phyloP scores from a whole-genome alignment of 2,888 invertebrate genomes.

The Ophioninae sp. region DNA sequence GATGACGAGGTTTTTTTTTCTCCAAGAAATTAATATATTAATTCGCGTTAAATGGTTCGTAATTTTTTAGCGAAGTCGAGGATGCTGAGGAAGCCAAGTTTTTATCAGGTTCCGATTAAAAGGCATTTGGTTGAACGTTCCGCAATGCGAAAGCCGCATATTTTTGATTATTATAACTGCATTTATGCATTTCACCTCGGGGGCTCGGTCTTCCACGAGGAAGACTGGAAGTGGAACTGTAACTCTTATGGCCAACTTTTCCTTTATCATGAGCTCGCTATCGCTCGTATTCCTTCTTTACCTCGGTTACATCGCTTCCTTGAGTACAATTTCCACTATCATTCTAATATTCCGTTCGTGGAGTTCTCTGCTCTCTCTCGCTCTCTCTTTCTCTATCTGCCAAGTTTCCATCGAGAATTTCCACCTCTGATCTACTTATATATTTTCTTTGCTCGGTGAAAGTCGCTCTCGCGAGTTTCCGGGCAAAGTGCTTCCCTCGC shows the following conservation, averaged over 20 bases:
- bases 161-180: conserved; percentile 64
- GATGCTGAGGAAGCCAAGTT: conserved; percentile 7
- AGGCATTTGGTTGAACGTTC: conserved; percentile 45
- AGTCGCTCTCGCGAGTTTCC: conserved; percentile 39
- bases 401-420: conserved; percentile 63
- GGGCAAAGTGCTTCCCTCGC: conserved; percentile 51
- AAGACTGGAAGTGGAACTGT: conserved; percentile 26
- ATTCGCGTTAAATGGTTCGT: background rate
- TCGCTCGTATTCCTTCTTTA: conserved; percentile 59
- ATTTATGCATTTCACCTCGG: conserved; percentile 59
- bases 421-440: conserved; percentile 61
- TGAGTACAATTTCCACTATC: conserved; percentile 63
- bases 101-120: conserved; percentile 62
- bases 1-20: background rate
- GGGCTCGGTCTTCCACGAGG: conserved; percentile 32
- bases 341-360: conserved; percentile 59
- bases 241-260: conserved; percentile 58
- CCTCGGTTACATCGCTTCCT: conserved; percentile 55
- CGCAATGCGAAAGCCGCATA: conserved; percentile 48
- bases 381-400: conserved; percentile 26
- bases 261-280: conserved; percentile 63
- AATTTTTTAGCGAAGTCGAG: background rate
- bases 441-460: conserved; percentile 54
- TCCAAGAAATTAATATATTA: background rate
- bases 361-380: conserved; percentile 38